These are phyloP conservation scores for Botrylloides violaceus DNA, from an alignment of 23 tunicate species.

Conservation along the genomic window DNA sequence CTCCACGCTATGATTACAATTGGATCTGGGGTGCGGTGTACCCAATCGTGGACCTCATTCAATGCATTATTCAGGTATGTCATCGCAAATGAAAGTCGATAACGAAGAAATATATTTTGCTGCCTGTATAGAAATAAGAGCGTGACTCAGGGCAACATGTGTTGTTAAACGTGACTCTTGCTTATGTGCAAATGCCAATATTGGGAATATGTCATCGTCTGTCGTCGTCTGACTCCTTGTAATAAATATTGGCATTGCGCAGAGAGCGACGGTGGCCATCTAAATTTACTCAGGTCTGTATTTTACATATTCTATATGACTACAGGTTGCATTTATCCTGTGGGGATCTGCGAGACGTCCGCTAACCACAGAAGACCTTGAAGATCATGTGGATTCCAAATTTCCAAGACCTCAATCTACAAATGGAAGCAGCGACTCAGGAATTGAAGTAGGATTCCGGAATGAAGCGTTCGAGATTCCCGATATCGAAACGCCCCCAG, in stretches of 20 bases:
- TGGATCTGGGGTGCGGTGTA: constrained; percentile 32
- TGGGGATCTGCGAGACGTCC: background rate
- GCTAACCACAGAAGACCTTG: background rate
- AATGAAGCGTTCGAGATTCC: background rate
- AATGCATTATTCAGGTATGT: constrained; percentile 49
- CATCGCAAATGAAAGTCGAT: no score
- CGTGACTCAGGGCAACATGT: no score
- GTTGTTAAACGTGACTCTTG: no score
- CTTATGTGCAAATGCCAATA: no score
- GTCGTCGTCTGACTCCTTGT: no score
- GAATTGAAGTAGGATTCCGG: background rate
- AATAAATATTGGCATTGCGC: no score
- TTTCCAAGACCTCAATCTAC: background rate
- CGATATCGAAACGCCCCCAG: background rate
- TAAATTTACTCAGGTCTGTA: no score
- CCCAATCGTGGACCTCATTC: constrained; percentile 41
- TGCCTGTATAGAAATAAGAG: no score
- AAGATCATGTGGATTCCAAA: background rate
- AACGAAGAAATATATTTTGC: no score
- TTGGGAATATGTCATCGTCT: no score
- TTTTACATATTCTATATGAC: no score
- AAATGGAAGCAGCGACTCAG: background rate
- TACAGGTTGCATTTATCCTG: background rate
- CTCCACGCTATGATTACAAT: constrained; percentile 3
- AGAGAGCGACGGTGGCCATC: no score